Base-by-base conservation (phyloP, 2,797 vertebrate species). In the Sebastolobus alascanus region DNA sequence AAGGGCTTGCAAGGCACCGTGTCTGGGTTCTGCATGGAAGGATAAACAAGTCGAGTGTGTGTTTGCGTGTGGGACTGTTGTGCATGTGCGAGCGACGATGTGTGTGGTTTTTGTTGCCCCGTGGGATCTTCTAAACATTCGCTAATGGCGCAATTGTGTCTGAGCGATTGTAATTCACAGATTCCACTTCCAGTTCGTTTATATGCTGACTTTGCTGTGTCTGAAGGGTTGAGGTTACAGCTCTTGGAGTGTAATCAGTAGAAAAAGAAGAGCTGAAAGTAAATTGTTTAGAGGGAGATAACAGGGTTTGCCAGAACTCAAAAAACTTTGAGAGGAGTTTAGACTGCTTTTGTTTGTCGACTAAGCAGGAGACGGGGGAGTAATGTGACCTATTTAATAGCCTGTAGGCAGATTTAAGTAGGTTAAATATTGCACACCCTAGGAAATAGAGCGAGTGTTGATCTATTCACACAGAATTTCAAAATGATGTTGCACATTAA, bases 21-120 rank as follows among this genome's bases (percentile, higher is more conserved):
- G 93, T 92, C 93, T 94, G 90, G 90, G 82, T 90, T 92, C 84
- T 88, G 84, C 91, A 92, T 90, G 87, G 78, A 90, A 87, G 92
- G 78, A 93, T 93, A 91, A 94, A 94, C 91, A 93, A 91, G 82
- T 70, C 25, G 33, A 79, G 83, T 89, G 90, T 73, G 87, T 88
- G 87, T 90, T 55, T 83, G 83, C 74, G 76, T 75, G 82, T 58
- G 59, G 29, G 77, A 69, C 68, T 35, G 76, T 9, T 50, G 65
- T 77, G 82, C 18, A 6, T 76, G 81, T 72, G 74, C 12, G 31
- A 68, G 68, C 4, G 54, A 75, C 75, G 66, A 60, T 75, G 83
- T 84, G 89, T 77, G 84, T 58, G 77, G 80, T 83, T 68, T 86
- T 68, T 86, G 90, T 82, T 83, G 29, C 75, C 84, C 81, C 12